A percentile compares a stretch with the other conserved stretches of the same genome.
Evolutionary conservation across 2,113 vertebrate genomes (phyloP).

Genomic region (Mustela nigripes): DNA sequence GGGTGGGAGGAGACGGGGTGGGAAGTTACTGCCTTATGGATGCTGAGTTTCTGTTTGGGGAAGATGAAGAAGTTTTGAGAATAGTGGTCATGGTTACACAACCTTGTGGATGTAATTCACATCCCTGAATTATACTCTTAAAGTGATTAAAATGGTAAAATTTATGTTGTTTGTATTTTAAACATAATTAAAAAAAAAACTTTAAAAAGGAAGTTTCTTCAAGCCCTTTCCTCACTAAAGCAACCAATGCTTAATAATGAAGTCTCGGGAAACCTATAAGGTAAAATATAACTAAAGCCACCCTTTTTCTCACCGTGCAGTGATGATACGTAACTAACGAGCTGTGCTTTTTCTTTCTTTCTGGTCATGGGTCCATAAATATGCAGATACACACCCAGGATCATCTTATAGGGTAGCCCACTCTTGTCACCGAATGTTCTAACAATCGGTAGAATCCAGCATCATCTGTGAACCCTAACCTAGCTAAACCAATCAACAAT

Average conservation of each 20-base stretch:
- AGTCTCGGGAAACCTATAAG: not conserved
- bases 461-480: not conserved
- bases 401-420: rapidly evolving
- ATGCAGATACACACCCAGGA: not conserved
- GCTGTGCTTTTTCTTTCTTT: not conserved
- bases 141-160: not conserved
- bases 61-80: not conserved
- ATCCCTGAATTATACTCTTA: not conserved
- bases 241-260: not conserved
- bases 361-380: not conserved
- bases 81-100: not conserved
- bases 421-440: not conserved
- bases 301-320: rapidly evolving
- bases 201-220: not conserved
- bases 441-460: not conserved
- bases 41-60: not conserved
- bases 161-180: not conserved
- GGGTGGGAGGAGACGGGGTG: not conserved
- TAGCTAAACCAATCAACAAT: not conserved
- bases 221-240: not conserved
- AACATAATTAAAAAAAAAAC: not conserved
- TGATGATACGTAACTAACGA: not conserved
- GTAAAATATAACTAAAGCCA: slow-evolving; percentile 6
- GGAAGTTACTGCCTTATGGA: not conserved
- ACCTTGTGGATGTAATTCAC: not conserved